These are phyloP conservation scores for Tetropium fuscum DNA, from an alignment of 2,888 invertebrate genomes.

Conservation along the genomic window DNA sequence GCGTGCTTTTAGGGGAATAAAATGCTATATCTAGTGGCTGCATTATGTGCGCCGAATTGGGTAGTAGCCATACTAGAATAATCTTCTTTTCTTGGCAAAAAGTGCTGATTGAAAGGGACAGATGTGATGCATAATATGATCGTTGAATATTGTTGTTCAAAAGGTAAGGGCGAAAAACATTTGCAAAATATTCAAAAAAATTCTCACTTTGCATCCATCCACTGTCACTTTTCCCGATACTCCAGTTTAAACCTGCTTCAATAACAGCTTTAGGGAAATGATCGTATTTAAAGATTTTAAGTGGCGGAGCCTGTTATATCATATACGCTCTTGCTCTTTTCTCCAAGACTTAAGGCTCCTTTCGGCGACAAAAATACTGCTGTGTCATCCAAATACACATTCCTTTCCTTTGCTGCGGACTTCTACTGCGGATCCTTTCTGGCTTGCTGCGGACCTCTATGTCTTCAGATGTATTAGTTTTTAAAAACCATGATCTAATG, in stretches of 20 bases:
- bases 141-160: neutral
- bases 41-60: neutral
- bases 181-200: neutral
- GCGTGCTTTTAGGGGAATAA: neutral
- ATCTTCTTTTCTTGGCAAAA: neutral
- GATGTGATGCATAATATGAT: neutral
- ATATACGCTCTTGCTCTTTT: constrained; percentile 17
- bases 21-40: neutral
- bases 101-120: neutral
- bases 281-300: constrained; percentile 3
- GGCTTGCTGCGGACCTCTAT: no score
- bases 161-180: neutral
- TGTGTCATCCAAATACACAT: constrained; percentile 30
- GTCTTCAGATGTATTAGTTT: no score
- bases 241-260: neutral
- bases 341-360: constrained; percentile 17
- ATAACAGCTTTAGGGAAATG: neutral
- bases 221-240: neutral
- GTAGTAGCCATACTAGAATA: neutral
- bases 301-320: constrained; percentile 6
- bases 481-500: no score
- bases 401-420: neutral
- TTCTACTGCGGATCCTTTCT: no score
- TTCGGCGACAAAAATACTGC: constrained; percentile 32
- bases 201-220: neutral